Conservation (phyloP, 1,140 invertebrate genomes). For the Polypedilum pembai region DNA sequence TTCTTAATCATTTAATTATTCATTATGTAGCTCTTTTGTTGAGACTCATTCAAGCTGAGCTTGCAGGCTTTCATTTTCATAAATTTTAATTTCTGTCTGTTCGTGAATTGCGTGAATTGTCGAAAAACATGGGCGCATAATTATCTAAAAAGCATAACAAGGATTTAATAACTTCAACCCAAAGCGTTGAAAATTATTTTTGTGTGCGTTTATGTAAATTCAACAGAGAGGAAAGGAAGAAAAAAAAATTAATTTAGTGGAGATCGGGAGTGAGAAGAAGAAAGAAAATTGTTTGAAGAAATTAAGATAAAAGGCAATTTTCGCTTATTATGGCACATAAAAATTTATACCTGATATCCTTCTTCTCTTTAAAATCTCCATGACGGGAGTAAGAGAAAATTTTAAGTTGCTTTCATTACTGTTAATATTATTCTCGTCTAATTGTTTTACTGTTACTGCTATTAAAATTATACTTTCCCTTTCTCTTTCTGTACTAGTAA, state of each 20-base stretch:
- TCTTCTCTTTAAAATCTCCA: not conserved
- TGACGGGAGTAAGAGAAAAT: no score
- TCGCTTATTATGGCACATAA: constrained; percentile 12
- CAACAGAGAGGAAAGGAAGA: not conserved
- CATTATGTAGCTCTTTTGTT: constrained; percentile 3
- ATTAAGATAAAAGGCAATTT: constrained; percentile 19
- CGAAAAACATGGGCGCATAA: constrained; percentile 16
- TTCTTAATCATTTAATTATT: constrained; percentile 15
- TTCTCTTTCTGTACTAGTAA: no score
- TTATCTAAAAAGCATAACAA: constrained; percentile 18
- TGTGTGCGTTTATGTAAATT: not conserved
- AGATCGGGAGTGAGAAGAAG: not conserved
- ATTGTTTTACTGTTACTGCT: no score
- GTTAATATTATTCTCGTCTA: no score
- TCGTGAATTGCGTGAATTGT: constrained; percentile 15
- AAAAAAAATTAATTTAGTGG: not conserved
- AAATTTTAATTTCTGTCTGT: constrained; percentile 19
- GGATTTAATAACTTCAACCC: constrained; percentile 9
- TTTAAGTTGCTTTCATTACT: no score
- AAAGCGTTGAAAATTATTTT: not conserved
- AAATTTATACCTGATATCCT: not conserved
- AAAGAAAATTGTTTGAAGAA: not conserved
- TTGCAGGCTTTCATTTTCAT: not conserved
- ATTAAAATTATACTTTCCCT: no score
- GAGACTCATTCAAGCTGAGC: not conserved